A percentile compares a stretch with the other conserved stretches of the same genome.
Evolutionary conservation across 2,797 vertebrate species (phyloP).

Genomic region (Phoeniculus purpureus): DNA sequence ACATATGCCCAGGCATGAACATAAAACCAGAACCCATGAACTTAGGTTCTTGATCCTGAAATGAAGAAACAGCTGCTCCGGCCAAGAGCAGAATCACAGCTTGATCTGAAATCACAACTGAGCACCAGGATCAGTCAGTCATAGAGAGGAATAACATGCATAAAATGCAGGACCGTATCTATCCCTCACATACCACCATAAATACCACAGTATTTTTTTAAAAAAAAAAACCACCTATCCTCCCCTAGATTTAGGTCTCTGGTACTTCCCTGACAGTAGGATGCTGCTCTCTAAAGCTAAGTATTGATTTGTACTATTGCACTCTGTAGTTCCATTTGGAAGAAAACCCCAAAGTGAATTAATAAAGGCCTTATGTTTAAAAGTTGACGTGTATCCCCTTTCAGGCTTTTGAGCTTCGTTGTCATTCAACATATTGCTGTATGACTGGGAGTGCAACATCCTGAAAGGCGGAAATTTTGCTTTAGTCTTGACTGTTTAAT

Average conservation of each 20-base stretch:
- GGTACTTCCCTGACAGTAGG: background rate
- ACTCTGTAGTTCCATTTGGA: background rate
- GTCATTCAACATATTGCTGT: background rate
- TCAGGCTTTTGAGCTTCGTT: background rate
- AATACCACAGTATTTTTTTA: background rate
- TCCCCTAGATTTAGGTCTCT: background rate
- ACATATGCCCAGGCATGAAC: background rate
- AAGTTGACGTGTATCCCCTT: background rate
- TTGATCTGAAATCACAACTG: background rate
- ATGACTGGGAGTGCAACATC: background rate
- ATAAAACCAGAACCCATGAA: background rate
- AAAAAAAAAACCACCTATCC: background rate
- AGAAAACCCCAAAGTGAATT: background rate
- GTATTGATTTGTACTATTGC: background rate
- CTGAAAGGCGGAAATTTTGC: constrained; percentile 31
- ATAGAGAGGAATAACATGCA: background rate
- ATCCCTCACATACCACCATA: background rate
- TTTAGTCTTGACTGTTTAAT: constrained; percentile 20
- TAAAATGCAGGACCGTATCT: background rate
- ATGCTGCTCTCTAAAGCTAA: background rate
- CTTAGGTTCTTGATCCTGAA: background rate
- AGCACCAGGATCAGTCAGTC: background rate
- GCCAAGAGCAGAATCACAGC: background rate
- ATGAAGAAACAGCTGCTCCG: background rate
- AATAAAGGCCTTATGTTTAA: background rate